Conservation (phyloP, 2,888 invertebrate genomes). For the Cepaea hortensis region DNA sequence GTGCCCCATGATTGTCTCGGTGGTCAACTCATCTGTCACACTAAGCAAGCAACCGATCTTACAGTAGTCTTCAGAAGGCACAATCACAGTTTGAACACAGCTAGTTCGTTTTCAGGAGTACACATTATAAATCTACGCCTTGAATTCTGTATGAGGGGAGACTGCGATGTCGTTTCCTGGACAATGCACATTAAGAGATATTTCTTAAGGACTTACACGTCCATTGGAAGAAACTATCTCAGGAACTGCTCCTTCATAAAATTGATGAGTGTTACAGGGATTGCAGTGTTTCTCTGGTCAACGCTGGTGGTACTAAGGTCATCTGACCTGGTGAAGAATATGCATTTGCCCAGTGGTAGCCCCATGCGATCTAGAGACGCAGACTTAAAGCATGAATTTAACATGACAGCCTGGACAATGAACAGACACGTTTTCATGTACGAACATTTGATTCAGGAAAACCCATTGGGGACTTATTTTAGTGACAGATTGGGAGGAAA, state of each 20-base stretch:
- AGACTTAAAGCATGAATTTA: background rate
- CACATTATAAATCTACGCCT: background rate
- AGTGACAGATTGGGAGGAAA: slow-evolving; percentile 20
- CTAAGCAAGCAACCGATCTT: too few relatives aligned
- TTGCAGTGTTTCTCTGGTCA: background rate
- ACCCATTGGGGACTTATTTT: slow-evolving; percentile 8
- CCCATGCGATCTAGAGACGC: background rate
- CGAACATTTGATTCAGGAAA: background rate
- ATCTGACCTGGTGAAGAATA: background rate
- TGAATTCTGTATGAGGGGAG: background rate
- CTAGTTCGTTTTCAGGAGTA: background rate
- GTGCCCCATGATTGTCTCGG: too few relatives aligned
- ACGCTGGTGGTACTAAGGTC: background rate
- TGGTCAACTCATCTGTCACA: too few relatives aligned
- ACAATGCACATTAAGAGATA: background rate
- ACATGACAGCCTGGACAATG: background rate
- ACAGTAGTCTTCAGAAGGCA: background rate
- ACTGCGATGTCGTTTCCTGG: background rate
- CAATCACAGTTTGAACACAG: background rate
- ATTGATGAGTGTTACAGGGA: background rate
- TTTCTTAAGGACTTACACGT: background rate
- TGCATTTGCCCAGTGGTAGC: background rate
- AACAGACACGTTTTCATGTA: background rate
- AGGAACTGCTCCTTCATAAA: slow-evolving; percentile 34
- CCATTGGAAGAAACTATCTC: background rate